phyloP scores from a whole-genome alignment of 1,140 invertebrate species.

The Gryllus bimaculatus region DNA sequence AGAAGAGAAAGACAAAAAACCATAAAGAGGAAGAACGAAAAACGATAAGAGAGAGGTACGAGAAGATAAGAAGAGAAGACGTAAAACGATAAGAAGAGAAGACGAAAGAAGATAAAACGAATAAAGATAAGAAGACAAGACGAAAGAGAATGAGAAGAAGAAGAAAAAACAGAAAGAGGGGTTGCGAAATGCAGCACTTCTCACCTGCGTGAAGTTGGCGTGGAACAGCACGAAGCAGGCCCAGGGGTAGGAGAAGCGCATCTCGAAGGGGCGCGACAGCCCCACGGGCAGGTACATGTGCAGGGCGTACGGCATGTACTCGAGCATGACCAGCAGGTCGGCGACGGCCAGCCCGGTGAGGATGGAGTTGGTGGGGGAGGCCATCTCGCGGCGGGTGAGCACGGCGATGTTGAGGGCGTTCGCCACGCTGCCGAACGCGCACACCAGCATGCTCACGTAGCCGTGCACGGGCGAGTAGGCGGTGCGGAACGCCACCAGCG shows the following conservation, averaged over 20 bases:
- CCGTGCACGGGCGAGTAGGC: conserved; percentile 45
- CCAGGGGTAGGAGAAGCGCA: conserved; percentile 58
- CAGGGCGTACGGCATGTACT: conserved; percentile 84
- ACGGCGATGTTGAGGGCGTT: conserved; percentile 94
- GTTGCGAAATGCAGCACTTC: too few species aligned
- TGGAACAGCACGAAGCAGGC: conserved; percentile 69
- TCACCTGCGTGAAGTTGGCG: conserved; percentile 52
- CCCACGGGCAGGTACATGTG: conserved; percentile 59
- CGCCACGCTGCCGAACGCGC: conserved; percentile 84
- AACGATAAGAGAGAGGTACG: too few species aligned
- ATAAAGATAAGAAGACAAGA: too few species aligned
- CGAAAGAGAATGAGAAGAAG: too few species aligned
- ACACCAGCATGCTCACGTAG: conserved; percentile 67
- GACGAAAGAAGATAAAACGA: too few species aligned
- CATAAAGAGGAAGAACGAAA: too few species aligned
- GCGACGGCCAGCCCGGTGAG: conserved; percentile 81
- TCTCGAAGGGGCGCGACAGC: conserved; percentile 34
- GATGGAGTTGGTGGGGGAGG: conserved; percentile 83
- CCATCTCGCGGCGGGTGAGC: conserved; percentile 80
- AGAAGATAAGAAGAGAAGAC: too few species aligned
- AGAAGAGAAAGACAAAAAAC: too few species aligned
- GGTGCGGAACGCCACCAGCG: background rate
- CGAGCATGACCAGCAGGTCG: conserved; percentile 85
- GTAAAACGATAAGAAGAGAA: too few species aligned
- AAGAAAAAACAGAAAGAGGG: too few species aligned